Percentiles rank a stretch among this genome's conserved stretches.
phyloP scores from a whole-genome alignment of 2,888 invertebrate genomes.

The Nymphalis c-album region DNA sequence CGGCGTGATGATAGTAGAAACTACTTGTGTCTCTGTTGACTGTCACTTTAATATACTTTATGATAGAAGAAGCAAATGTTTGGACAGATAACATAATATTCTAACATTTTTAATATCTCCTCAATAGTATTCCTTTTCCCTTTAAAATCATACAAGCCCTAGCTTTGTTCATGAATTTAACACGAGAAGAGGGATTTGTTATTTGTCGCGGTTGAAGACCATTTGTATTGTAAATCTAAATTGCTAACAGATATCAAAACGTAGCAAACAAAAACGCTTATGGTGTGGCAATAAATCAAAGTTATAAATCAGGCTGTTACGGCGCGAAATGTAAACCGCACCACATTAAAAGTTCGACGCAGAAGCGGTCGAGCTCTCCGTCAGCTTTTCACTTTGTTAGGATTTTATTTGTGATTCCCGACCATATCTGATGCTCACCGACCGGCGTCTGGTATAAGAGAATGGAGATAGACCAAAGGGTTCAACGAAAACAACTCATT shows the following conservation, averaged over 20 bases:
- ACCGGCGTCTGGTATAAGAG: slow-evolving; percentile 26
- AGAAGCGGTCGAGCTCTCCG: slow-evolving; percentile 39
- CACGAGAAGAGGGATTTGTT: slow-evolving; percentile 2
- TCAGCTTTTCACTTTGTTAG: slow-evolving; percentile 69
- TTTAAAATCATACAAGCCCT: background rate
- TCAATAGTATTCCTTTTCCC: too few species aligned
- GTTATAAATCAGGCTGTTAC: slow-evolving; percentile 44
- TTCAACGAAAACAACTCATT: background rate
- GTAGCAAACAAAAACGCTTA: slow-evolving; percentile 43
- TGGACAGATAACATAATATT: too few species aligned
- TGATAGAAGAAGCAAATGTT: too few species aligned
- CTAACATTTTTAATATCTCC: too few species aligned
- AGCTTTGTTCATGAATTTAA: background rate
- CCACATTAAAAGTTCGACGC: slow-evolving; percentile 54
- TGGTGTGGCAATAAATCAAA: slow-evolving; percentile 51
- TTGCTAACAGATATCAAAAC: slow-evolving; percentile 32
- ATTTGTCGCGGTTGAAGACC: slow-evolving; percentile 10
- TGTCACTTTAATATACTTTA: too few species aligned
- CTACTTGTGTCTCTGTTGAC: too few species aligned
- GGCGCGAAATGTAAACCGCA: slow-evolving; percentile 47
- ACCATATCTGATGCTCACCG: slow-evolving; percentile 53
- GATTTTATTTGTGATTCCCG: slow-evolving; percentile 56
- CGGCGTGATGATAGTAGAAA: too few species aligned
- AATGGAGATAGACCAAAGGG: slow-evolving; percentile 7
- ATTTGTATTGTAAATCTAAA: slow-evolving; percentile 32